These are phyloP conservation scores for Sinocyclocheilus anshuiensis DNA, from an alignment of 2,113 vertebrate species.

Conservation along the genomic window DNA sequence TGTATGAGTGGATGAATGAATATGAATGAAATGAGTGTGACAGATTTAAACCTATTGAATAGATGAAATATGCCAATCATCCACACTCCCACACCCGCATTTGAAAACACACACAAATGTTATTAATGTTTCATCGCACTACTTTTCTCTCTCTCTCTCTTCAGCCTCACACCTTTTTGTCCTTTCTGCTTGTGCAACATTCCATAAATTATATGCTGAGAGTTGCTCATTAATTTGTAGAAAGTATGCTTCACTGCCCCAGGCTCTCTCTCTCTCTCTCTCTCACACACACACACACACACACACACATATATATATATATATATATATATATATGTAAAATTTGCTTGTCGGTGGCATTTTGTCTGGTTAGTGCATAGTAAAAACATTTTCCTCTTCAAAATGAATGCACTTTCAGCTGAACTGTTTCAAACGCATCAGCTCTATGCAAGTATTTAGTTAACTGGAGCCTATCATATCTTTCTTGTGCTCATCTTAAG, in stretches of 20 bases:
- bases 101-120: background rate
- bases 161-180: slow-evolving; percentile 50
- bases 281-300: slow-evolving; percentile 13
- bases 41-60: background rate
- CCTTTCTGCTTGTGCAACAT: slow-evolving; percentile 61
- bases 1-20: background rate
- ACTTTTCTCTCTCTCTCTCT: slow-evolving; percentile 32
- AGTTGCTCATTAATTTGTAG: slow-evolving; percentile 77
- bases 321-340: background rate
- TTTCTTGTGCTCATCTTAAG: background rate
- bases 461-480: background rate
- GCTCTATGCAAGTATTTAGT: no score
- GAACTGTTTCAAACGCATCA: no score
- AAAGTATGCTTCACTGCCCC: slow-evolving; percentile 76
- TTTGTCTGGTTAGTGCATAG: background rate
- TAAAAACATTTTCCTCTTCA: background rate
- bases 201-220: slow-evolving; percentile 82
- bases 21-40: background rate
- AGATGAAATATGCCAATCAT: background rate
- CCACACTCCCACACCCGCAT: background rate
- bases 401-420: no score
- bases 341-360: background rate
- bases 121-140: slow-evolving; percentile 25
- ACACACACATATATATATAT: no score
- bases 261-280: background rate